Percentiles rank a stretch among this genome's conserved stretches.
Evolutionary conservation across 2,888 invertebrate genomes (phyloP).

Genomic region (Trichogramma dendrolimi): DNA sequence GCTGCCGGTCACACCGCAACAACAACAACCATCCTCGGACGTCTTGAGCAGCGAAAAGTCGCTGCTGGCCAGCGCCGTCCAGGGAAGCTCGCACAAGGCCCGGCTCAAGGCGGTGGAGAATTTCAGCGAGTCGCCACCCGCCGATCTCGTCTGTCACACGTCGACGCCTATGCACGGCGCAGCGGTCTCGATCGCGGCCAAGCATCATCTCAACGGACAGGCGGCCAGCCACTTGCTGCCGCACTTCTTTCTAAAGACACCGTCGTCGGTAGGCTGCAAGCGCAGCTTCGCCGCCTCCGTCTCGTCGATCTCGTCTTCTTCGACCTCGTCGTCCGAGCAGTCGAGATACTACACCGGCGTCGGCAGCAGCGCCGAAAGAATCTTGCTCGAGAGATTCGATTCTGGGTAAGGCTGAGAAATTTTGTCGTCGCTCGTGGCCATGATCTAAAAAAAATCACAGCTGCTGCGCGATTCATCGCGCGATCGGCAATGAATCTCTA

Average conservation of each 20-base stretch:
- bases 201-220: no score
- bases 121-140: constrained; percentile 1
- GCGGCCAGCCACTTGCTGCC: no score
- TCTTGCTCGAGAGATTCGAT: no score
- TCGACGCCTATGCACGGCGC: constrained; percentile 21
- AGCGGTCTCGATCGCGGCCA: no score
- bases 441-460: no score
- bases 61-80: no score
- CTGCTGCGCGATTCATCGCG: no score
- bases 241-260: constrained; percentile 16
- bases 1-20: neutral
- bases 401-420: no score
- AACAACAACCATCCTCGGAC: neutral
- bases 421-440: no score
- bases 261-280: constrained; percentile 11
- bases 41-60: neutral
- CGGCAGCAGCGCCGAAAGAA: neutral
- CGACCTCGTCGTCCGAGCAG: constrained; percentile 1
- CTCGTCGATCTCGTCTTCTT: neutral
- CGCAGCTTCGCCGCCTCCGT: constrained; percentile 9
- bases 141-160: constrained; percentile 16
- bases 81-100: no score
- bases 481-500: no score
- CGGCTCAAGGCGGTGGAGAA: no score
- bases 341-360: constrained; percentile 17